Evolutionary conservation across 2,888 invertebrate species (phyloP), one percentile per base, ranked within the genome.

Genomic region (Dugesia japonica): DNA sequence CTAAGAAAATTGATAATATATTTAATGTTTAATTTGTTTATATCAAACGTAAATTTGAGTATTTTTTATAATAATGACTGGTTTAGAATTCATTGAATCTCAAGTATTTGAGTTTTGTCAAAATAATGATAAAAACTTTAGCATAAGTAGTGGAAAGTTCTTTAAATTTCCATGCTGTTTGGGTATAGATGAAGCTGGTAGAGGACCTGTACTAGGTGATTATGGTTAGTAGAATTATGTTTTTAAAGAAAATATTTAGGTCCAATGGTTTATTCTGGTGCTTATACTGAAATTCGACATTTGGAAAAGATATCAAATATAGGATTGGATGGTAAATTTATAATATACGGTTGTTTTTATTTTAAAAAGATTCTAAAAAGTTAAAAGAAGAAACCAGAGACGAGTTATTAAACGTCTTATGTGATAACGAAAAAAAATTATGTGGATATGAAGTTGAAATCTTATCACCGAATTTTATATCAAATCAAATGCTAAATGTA

Each of bases 121-220:
- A 56, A n/a, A 56, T 9, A 56, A 56, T n/a, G 56, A 56, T n/a
- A 56, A n/a, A n/a, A 56, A 56, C 17, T n/a, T n/a, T 20, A 56
- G n/a, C 17, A 56, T 56, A 4, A 56, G 56, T n/a, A 56, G 56
- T n/a, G 56, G 17, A 56, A 56, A 56, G n/a, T 56, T 9, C n/a
- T 56, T 56, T 56, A 56, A n/a, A 56, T 56, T 56, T 56, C 90
- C 91, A 0, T 94, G 93, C 82, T 89, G 91, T 85, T 85, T 97
- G 26, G 97, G 97, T 56, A 92, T 98, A 4, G 97, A 97, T 83
- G 97, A 98, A 87, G 97, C 97, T 28, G 95, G 95, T 27, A 88
- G 94, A 80, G 97, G 97, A 0, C 97, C 97, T 0, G 95, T 97
- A 26, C 86, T 97, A 80, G 93, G 93, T 88, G 84, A 82, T n/a